A percentile compares a stretch with the other conserved stretches of the same genome.
Conservation (phyloP, 2,888 invertebrate species). For the Parnassius orleans region DNA sequence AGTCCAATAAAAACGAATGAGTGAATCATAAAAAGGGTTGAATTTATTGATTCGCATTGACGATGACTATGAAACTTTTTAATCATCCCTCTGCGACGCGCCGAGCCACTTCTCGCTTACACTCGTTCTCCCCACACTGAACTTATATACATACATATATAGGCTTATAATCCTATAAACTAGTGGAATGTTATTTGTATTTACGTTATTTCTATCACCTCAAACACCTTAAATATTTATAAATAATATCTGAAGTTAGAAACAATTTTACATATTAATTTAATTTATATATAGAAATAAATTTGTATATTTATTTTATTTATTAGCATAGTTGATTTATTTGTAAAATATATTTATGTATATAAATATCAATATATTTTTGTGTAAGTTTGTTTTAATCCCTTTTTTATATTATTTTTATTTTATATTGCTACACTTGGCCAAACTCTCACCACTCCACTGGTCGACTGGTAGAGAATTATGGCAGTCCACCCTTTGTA, state of each 20-base stretch:
- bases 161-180: conserved; percentile 61
- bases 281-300: too few relatives aligned
- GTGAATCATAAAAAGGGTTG: conserved; percentile 75
- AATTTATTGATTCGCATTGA: conserved; percentile 76
- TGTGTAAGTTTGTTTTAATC: too few relatives aligned
- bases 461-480: too few relatives aligned
- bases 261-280: background rate
- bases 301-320: too few relatives aligned
- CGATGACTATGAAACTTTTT: conserved; percentile 50
- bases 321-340: too few relatives aligned
- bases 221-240: conserved; percentile 18
- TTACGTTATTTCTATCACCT: conserved; percentile 11
- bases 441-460: too few relatives aligned
- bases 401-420: too few relatives aligned
- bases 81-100: conserved; percentile 35
- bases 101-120: conserved; percentile 22
- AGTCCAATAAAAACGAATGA: conserved; percentile 71
- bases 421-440: too few relatives aligned
- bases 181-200: conserved; percentile 49
- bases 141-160: conserved; percentile 37
- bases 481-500: too few relatives aligned
- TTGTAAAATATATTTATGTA: too few relatives aligned
- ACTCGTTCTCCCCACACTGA: conserved; percentile 13
- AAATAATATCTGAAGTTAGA: background rate
- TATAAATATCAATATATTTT: too few relatives aligned